Base-by-base conservation (phyloP, 2,113 vertebrate genomes). In the Castor canadensis region DNA sequence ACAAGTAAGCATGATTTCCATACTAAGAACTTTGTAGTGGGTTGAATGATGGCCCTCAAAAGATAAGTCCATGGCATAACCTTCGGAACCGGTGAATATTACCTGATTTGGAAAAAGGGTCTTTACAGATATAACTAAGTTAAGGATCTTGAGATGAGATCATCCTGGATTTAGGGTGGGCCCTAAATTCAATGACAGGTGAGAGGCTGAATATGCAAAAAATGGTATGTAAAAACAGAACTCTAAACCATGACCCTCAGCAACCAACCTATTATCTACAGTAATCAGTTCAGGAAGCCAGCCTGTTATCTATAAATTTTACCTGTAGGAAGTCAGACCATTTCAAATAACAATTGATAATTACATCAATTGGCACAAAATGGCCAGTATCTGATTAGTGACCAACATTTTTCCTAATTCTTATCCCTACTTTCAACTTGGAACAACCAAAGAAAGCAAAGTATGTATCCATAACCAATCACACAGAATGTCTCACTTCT, bases 151-250 rank as follows among this genome's bases (percentile, higher is more conserved):
- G 10, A 94, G 52, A 88, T 52, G 35, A 77, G 54, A 86, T 58
- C 20, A 79, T 67, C 17, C 24, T 96, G 56, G 40, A 52, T 66
- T 85, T 80, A 89, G 22, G 56, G 30, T 73, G 17, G 16, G 3
- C 16, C 19, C 35, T 76, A 76, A 91, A 83, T 54, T 73, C 76
- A 94, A 24, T 77, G 30, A 54, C 26, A 71, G 13, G 7, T 91
- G 43, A 76, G 54, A 73, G 56, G 58, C 52, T 79, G 28, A 62
- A 43, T 56, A 77, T 40, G 52, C 38, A 82, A 82, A 92, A 11
- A 79, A 93, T 79, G 47, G 32, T 20, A 80, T 38, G 71, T 58
- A 87, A 95, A 95, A 72, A 93, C 2, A 64, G 86, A 71, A 82
- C 30, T 72, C 22, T 76, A 52, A 87, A 26, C 32, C 5, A 93